Percentiles rank a stretch among this genome's conserved stretches.
Conservation (phyloP, 2,888 invertebrate genomes). For the Ophion slaviceki region DNA sequence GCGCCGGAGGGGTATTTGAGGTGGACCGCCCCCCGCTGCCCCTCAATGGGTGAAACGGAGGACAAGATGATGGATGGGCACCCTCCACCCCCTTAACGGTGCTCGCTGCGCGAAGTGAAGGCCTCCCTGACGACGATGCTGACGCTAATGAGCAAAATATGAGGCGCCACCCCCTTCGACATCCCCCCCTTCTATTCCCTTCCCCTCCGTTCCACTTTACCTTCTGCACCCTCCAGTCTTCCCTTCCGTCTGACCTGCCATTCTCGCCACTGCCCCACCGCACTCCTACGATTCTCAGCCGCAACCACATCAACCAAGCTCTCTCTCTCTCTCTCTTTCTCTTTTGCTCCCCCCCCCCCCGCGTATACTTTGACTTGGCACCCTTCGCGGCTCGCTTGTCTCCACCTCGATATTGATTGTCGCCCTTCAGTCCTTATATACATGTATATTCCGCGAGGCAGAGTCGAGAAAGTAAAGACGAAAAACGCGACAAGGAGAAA, state of each 20-base stretch:
- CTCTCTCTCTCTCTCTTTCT: conserved; percentile 51
- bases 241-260: conserved; percentile 67
- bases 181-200: conserved; percentile 59
- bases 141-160: conserved; percentile 84
- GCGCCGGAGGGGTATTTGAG: conserved; percentile 67
- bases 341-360: conserved; percentile 30
- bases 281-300: conserved; percentile 43
- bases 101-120: conserved; percentile 76
- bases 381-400: conserved; percentile 62
- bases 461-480: conserved; percentile 62
- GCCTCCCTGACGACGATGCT: conserved; percentile 81
- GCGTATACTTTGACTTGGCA: conserved; percentile 52
- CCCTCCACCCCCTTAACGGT: conserved; percentile 73
- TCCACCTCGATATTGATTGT: conserved; percentile 79
- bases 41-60: conserved; percentile 71
- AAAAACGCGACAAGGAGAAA: conserved; percentile 26
- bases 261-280: conserved; percentile 56
- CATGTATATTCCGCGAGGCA: conserved; percentile 56
- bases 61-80: conserved; percentile 83
- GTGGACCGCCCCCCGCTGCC: conserved; percentile 67
- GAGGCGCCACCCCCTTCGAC: conserved; percentile 80
- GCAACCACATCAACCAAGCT: conserved; percentile 57
- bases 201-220: conserved; percentile 59
- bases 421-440: conserved; percentile 69
- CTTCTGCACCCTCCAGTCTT: conserved; percentile 56